Base-by-base conservation (phyloP, 2,113 vertebrate species). In the Chaenocephalus aceratus region DNA sequence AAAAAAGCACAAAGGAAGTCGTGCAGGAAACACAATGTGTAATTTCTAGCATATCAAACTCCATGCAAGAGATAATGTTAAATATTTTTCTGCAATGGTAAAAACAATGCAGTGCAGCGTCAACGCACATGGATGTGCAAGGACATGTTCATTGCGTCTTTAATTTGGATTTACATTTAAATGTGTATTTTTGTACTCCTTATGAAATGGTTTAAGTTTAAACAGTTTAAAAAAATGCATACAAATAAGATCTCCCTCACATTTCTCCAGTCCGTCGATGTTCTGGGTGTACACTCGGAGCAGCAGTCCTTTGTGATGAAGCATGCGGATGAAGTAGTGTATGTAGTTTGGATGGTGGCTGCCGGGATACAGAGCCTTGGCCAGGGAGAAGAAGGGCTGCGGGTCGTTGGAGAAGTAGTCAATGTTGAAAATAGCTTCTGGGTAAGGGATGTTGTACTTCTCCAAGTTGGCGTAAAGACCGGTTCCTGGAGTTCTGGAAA, bases 281-380 rank as follows among this genome's bases (percentile, higher is more conserved):
- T 96, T 96, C 90, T 96, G 95, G 0, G 95, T 96, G 86, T 96
- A 96, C 85, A 95, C 79, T 16, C 96, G 86, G 2, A 96, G 94
- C 79, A 96, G 91, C 79, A 96, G 86, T 16, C 94, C 94, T 89
- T 95, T 94, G 79, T 94, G 94, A 73, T 96, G 93, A 46, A 96
- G 90, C 93, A 94, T 90, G 63, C 88, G 93, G 81, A 91, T 90
- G 66, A 91, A 84, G 86, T 79, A 95, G 71, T 93, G 95, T 18
- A 90, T 82, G 81, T 91, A 93, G 77, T 93, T 90, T 21, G 92
- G 94, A 60, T 91, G 88, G 88, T 93, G 95, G 65, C 66, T 79
- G 51, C 96, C 95, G 0, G 95, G 95, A 82, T 96, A 91, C 1
- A 94, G 80, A 80, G 93, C 92, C 88, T 95, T 95, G 73, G 94